Evolutionary conservation across 2,888 invertebrate genomes (phyloP).

Genomic region (Euphydryas editha): DNA sequence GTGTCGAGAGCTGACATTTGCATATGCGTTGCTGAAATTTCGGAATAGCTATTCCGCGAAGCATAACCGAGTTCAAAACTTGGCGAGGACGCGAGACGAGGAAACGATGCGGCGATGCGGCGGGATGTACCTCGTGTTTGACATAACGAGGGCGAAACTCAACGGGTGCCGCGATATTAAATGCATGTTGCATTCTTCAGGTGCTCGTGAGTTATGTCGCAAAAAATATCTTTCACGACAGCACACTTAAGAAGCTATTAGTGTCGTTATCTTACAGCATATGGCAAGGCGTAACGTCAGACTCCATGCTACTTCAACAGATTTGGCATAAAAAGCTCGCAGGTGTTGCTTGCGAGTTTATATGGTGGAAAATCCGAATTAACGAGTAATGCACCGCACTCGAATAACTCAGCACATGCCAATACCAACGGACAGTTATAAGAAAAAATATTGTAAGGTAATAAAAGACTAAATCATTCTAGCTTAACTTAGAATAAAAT

Average conservation of each 20-base stretch:
- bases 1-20: slow-evolving; percentile 82
- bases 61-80: slow-evolving; percentile 80
- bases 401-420: slow-evolving; percentile 65
- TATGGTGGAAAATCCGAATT: slow-evolving; percentile 63
- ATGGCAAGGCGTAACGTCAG: slow-evolving; percentile 64
- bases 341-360: slow-evolving; percentile 62
- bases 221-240: slow-evolving; percentile 55
- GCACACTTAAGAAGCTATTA: slow-evolving; percentile 54
- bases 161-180: slow-evolving; percentile 58
- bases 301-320: slow-evolving; percentile 57
- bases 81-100: slow-evolving; percentile 63
- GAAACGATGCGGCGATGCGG: slow-evolving; percentile 65
- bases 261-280: slow-evolving; percentile 62
- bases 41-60: slow-evolving; percentile 76
- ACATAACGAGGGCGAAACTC: slow-evolving; percentile 56
- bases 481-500: neutral
- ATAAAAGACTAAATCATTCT: neutral
- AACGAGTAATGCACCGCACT: slow-evolving; percentile 48
- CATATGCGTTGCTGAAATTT: slow-evolving; percentile 81
- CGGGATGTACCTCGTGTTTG: slow-evolving; percentile 63
- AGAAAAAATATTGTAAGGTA: neutral
- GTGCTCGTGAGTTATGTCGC: slow-evolving; percentile 46
- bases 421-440: slow-evolving; percentile 55
- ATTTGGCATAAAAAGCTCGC: slow-evolving; percentile 62
- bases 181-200: slow-evolving; percentile 49